Conservation (phyloP, 2,113 vertebrate species). For the Neoarius graeffei region DNA sequence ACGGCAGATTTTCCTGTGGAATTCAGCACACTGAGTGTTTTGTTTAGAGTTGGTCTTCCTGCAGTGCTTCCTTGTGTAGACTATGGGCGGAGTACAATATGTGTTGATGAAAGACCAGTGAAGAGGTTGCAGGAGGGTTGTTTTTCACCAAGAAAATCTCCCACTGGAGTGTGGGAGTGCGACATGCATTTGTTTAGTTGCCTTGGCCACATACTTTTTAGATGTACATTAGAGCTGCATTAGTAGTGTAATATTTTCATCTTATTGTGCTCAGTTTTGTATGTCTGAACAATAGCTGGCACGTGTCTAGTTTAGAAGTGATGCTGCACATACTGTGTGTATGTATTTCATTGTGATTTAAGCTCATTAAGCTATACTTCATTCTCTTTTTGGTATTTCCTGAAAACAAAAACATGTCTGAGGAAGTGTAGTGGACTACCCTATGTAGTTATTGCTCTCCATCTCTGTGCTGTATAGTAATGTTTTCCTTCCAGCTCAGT, state of each 20-base stretch:
- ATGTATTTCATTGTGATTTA: not conserved
- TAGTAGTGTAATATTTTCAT: not conserved
- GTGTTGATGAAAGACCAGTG: slow-evolving; percentile 27
- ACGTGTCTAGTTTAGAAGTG: not conserved
- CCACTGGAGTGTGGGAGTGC: not conserved
- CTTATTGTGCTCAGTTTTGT: not conserved
- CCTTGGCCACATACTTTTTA: slow-evolving; percentile 1
- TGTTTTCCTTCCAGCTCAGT: slow-evolving; percentile 57
- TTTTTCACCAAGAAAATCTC: not conserved
- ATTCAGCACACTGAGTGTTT: slow-evolving; percentile 31
- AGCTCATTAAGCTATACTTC: not conserved
- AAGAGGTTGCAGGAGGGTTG: not conserved
- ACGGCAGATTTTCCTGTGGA: not conserved
- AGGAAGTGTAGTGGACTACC: not conserved
- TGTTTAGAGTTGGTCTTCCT: slow-evolving; percentile 38
- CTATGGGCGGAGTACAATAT: not conserved
- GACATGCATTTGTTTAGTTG: not conserved
- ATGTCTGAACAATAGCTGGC: not conserved
- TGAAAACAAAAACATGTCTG: not conserved
- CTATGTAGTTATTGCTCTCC: slow-evolving; percentile 20
- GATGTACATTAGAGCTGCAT: too few relatives aligned
- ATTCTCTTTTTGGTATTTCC: not conserved
- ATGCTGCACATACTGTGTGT: not conserved
- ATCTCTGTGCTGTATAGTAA: not conserved
- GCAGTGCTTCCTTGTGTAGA: slow-evolving; percentile 34